These are phyloP conservation scores for Campylorhamphus procurvoides DNA, from an alignment of 2,113 vertebrate species.

Conservation along the genomic window DNA sequence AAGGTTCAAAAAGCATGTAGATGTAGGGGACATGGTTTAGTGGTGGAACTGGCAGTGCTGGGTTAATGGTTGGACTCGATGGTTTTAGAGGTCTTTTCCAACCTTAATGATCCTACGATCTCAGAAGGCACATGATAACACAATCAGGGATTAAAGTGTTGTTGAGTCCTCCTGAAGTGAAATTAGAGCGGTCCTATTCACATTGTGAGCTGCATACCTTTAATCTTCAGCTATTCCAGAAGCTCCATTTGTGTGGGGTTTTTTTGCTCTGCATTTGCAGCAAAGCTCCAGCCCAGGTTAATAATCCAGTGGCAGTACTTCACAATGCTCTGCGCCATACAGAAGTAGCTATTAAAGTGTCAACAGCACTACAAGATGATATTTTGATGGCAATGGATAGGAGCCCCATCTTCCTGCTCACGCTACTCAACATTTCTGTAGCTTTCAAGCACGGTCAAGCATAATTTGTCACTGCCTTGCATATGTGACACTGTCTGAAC, in stretches of 20 bases:
- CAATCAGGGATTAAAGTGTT: background rate
- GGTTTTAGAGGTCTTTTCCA: background rate
- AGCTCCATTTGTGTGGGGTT: background rate
- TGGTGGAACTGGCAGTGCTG: background rate
- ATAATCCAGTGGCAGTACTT: slow-evolving; percentile 51
- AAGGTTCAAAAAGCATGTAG: background rate
- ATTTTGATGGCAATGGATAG: slow-evolving; percentile 57
- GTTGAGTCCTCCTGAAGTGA: background rate
- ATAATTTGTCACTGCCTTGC: slow-evolving; percentile 50
- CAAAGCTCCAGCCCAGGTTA: slow-evolving; percentile 24
- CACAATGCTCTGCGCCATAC: background rate
- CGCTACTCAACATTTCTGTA: slow-evolving; percentile 30
- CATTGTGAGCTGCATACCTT: background rate
- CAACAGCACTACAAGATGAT: slow-evolving; percentile 56
- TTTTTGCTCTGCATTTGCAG: background rate
- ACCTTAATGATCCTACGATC: background rate
- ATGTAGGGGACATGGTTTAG: background rate
- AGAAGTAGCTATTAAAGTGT: slow-evolving; percentile 66
- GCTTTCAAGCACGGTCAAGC: slow-evolving; percentile 52
- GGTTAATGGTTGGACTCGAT: background rate
- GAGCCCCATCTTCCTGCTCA: slow-evolving; percentile 33
- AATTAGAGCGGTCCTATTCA: background rate
- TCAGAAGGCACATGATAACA: accelerated
- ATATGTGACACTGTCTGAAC: background rate
- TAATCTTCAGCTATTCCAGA: background rate